Percentiles rank a stretch among this genome's conserved stretches.
Evolutionary conservation across 2,113 vertebrate genomes (phyloP).

Genomic region (Eretmochelys imbricata): DNA sequence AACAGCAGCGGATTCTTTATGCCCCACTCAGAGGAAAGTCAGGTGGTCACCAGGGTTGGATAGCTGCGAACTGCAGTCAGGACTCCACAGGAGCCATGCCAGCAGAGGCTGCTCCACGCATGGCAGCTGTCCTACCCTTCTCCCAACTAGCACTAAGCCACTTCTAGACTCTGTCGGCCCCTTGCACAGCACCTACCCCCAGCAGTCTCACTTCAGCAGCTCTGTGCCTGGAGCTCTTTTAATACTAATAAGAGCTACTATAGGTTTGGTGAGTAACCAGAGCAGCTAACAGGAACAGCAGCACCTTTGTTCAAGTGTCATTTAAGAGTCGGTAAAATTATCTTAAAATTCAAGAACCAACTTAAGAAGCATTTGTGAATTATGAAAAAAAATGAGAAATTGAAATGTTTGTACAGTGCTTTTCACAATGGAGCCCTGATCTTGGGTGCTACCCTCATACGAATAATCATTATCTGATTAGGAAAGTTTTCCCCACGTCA

Average conservation of each 20-base stretch:
- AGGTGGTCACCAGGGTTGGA: neutral
- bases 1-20: neutral
- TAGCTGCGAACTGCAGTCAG: neutral
- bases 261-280: neutral
- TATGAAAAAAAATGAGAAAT: neutral
- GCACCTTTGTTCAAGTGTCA: neutral
- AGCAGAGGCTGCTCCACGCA: rapidly evolving
- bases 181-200: rapidly evolving
- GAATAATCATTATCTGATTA: neutral
- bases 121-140: neutral
- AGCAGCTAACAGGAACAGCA: neutral
- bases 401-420: neutral
- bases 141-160: neutral
- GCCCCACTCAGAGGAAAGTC: neutral
- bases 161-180: neutral
- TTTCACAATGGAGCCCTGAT: neutral
- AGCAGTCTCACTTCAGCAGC: neutral
- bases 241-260: neutral
- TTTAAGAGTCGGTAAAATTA: neutral
- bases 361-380: neutral
- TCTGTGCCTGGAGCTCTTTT: neutral
- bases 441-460: neutral
- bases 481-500: neutral
- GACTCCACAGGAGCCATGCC: neutral
- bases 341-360: neutral